Base-by-base conservation (phyloP, 2,888 invertebrate genomes). In the Pristionchus entomophagus region DNA sequence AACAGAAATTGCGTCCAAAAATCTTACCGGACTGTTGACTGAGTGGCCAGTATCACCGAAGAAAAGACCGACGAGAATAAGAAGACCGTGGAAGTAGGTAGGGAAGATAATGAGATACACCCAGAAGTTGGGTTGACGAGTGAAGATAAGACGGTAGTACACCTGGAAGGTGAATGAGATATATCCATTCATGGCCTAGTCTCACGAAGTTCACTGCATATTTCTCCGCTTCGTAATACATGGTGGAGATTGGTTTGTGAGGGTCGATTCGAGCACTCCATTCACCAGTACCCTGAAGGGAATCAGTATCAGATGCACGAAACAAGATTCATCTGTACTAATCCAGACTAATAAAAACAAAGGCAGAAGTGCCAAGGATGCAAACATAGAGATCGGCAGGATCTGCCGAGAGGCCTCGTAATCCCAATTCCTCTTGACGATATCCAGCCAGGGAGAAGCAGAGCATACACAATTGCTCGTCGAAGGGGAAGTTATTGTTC, bases 61-160 rank as follows among this genome's bases (percentile, higher is more conserved):
- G 69, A 69, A 69, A 5, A 69, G 69, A 5, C 69, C 69, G 1
- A 69, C 38, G 69, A 69, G 69, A 22, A 69, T 69, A 38, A 69
- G 69, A 38, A 69, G 38, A 8, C 69, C 69, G 41, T 38, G 69
- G 41, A 69, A 41, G n/a, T 69, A 69, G n/a, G 69, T 69, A 8
- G 69, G 69, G 14, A 69, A 22, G 22, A 69, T 69, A 6, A 69
- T 38, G 22, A 69, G 69, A n/a, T 4, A 69, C 32, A 69, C 32
- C 69, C 69, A 69, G 69, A 69, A 69, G 22, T 69, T 41, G 41
- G 69, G 69, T 38, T 69, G 69, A n/a, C 69, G 38, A 69, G 41
- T 69, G 41, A 69, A 69, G 69, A 69, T 38, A 8, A 69, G 38
- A 69, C 69, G 69, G 22, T 38, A 69, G 69, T 69, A 69, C 38